Base-by-base conservation (phyloP, 2,888 invertebrate species). In the Cerastoderma edule region DNA sequence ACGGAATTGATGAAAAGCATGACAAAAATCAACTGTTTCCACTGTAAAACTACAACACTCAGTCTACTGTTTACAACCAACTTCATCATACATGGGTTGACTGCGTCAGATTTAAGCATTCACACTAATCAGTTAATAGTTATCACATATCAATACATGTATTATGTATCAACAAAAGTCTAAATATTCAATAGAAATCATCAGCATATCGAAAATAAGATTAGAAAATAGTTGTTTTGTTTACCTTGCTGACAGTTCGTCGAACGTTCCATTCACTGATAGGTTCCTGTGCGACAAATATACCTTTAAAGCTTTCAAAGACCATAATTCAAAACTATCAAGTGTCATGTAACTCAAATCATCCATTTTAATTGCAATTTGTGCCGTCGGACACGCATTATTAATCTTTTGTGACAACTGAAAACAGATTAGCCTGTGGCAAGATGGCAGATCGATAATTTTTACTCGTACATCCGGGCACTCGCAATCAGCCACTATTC, bases 181-280 rank as follows among this genome's bases (percentile, higher is more conserved):
- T 16, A 46, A 46, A 46, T 46, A 46, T 46, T 16, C 46, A 19
- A 46, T 46, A 46, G 46, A 46, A 57, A n/a, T 13, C 30, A 32
- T 60, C 10, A 32, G 35, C 33, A 22, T 35, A 60, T 35, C 6
- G 24, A 39, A 13, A 56, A 28, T 4, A 56, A 56, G 16, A 56
- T 19, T 30, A 16, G 22, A n/a, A 53, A 57, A 57, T 16, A 27
- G 16, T 16, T n/a, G 16, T 16, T 30, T 30, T n/a, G 19, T 27
- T 60, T 33, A 72, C 72, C 68, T 76, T 24, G 72, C 72, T 39
- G 68, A 16, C 32, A 76, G 30, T 50, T 76, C 76, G 10, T 76
- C 72, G 24, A 64, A 28, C 32, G 39, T 57, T 16, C 76, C 76
- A 64, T 67, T 53, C 39, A 76, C 72, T 16, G 68, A 33, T 22